These are phyloP conservation scores for Nipponacmea schrenckii DNA, from an alignment of 2,888 invertebrate species.

Conservation along the genomic window DNA sequence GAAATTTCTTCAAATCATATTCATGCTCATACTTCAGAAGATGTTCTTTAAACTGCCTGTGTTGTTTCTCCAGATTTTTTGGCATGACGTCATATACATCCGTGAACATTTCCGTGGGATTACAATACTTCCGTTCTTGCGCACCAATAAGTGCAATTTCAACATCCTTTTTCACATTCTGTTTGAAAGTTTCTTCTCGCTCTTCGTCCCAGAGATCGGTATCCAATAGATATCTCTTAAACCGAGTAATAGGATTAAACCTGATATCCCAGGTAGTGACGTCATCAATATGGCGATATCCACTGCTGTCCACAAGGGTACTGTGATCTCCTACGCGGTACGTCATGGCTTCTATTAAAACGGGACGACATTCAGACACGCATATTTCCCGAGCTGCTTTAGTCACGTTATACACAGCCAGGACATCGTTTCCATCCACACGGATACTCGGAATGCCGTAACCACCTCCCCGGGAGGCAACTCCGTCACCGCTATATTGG, in stretches of 20 bases:
- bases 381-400: constrained; percentile 80
- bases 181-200: constrained; percentile 78
- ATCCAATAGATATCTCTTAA: constrained; percentile 82
- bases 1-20: constrained; percentile 79
- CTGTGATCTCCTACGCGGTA: constrained; percentile 98
- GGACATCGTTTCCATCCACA: constrained; percentile 95
- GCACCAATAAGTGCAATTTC: constrained; percentile 84
- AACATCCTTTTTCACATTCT: constrained; percentile 77
- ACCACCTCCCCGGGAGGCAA: constrained; percentile 87
- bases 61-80: constrained; percentile 82
- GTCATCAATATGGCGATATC: constrained; percentile 77
- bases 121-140: constrained; percentile 86
- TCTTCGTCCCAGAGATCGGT: constrained; percentile 85
- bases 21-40: constrained; percentile 83
- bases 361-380: constrained; percentile 81
- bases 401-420: constrained; percentile 93
- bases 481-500: constrained; percentile 96
- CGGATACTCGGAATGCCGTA: constrained; percentile 89
- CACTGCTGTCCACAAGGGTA: constrained; percentile 98
- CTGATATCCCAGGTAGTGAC: constrained; percentile 80
- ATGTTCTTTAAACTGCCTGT: constrained; percentile 84
- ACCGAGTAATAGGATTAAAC: constrained; percentile 84
- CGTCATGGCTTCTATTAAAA: constrained; percentile 96
- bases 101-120: constrained; percentile 88
- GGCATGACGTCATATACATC: constrained; percentile 93